Base-by-base conservation (phyloP, 2,888 invertebrate species). In the Scaeva pyrastri region DNA sequence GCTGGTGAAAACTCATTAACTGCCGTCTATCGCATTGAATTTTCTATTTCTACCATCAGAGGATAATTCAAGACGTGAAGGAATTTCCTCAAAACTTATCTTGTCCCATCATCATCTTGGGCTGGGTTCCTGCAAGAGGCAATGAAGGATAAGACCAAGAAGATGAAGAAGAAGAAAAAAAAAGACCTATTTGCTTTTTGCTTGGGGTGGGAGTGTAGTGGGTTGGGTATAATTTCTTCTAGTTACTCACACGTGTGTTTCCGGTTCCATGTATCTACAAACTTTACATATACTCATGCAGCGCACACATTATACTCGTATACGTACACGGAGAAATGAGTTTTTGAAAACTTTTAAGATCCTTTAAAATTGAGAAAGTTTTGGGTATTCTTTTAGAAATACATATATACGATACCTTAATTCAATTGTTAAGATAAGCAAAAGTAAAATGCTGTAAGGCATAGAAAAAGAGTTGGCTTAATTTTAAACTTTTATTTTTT, bases 1-100 rank as follows among this genome's bases (percentile, higher is more conserved):
- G 66, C 21, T 64, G 64, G 43, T 64, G 68, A 72, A 85, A 85
- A 76, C 80, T 85, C 85, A 85, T 80, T 80, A 85, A 76, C 55
- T 56, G 60, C 80, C 76, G 72, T 85, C 76, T 76, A 80, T 55
- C 72, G 72, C 68, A 75, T 79, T 43, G 78, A 83, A 64, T 74
- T 66, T 50, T 52, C 52, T n/a, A n/a, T n/a, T 31, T 21, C 2
- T n/a, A n/a, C 52, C 31, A 31, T 31, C 31, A 31, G 31, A 58
- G 41, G 48, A 50, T 48, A 39, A 55, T 58, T 16, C 45, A 71
- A 58, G 56, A 58, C 45, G 56, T 71, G 66, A 26, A 56, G 55
- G 64, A 70, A 83, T 78, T 58, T 50, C 21, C n/a, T n/a, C 48
- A 19, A 55, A 39, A 66, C 52, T 62, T 55, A 19, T 72, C 36